Percentiles rank a stretch among this genome's conserved stretches.
phyloP scores from a whole-genome alignment of 2,888 invertebrate species.

The Schizaphis graminum region DNA sequence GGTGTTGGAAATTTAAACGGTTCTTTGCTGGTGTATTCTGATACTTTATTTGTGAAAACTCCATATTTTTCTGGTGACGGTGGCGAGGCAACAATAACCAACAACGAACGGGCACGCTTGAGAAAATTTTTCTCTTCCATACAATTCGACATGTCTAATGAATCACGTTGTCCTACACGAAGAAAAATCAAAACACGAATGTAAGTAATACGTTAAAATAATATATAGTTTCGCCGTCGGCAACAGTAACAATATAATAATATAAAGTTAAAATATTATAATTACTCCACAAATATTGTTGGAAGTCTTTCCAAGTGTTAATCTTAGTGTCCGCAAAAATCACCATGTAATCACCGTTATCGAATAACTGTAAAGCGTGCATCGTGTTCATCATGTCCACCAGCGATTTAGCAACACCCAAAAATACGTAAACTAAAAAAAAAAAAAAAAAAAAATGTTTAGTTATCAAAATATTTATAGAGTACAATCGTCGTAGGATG shows the following conservation, averaged over 20 bases:
- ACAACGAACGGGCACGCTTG: slow-evolving; percentile 83
- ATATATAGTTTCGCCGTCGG: no score
- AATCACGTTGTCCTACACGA: neutral
- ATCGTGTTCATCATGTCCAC: slow-evolving; percentile 93
- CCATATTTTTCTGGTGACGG: slow-evolving; percentile 80
- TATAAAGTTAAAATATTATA: neutral
- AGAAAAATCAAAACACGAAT: slow-evolving; percentile 56
- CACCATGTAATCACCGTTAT: slow-evolving; percentile 94
- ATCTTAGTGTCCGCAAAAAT: slow-evolving; percentile 94
- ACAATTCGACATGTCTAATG: slow-evolving; percentile 71
- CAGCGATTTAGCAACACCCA: slow-evolving; percentile 87
- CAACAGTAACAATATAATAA: no score
- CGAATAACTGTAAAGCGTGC: slow-evolving; percentile 88
- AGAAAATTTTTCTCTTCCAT: slow-evolving; percentile 77
- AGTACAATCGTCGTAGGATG: neutral
- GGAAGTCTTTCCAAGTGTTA: slow-evolving; percentile 80
- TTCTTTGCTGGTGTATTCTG: slow-evolving; percentile 81
- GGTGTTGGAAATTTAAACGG: slow-evolving; percentile 87
- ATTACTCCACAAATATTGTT: slow-evolving; percentile 85
- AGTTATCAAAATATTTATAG: neutral
- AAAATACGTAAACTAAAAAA: slow-evolving; percentile 88
- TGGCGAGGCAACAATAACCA: slow-evolving; percentile 91
- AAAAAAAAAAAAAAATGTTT: neutral
- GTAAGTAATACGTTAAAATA: slow-evolving; percentile 68
- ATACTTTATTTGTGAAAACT: slow-evolving; percentile 84